Conservation (phyloP, 2,888 invertebrate genomes). For the Elmis aenea region DNA sequence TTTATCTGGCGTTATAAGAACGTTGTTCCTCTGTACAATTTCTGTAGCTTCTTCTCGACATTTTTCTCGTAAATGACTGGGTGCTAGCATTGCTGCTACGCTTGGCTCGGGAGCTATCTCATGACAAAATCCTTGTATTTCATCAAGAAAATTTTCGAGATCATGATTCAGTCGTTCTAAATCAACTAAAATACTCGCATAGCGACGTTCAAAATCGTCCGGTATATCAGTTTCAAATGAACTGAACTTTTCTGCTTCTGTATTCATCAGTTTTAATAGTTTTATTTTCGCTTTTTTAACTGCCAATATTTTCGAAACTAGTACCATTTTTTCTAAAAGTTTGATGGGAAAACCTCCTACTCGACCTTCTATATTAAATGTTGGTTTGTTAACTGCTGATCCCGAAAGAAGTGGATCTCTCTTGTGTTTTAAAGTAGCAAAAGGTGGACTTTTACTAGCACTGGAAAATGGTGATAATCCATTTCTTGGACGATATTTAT, state of each 20-base stretch:
- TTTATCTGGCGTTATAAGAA: conserved; percentile 55
- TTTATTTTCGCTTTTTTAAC: conserved; percentile 78
- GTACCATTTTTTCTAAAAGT: conserved; percentile 80
- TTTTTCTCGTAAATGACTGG: conserved; percentile 81
- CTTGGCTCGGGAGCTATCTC: conserved; percentile 86
- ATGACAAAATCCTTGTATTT: conserved; percentile 77
- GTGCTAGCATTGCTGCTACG: conserved; percentile 80
- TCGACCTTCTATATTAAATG: conserved; percentile 46
- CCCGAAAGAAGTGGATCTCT: conserved; percentile 69
- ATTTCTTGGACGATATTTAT: conserved; percentile 70
- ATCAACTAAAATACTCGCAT: conserved; percentile 82
- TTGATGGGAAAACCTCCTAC: conserved; percentile 81
- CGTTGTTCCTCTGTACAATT: conserved; percentile 70
- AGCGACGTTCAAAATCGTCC: conserved; percentile 85
- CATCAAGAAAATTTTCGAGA: conserved; percentile 77
- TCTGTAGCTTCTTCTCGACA: conserved; percentile 80
- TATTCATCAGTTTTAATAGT: conserved; percentile 79
- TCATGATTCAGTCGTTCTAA: conserved; percentile 88
- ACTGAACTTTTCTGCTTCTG: conserved; percentile 82
- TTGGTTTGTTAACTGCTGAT: conserved; percentile 38
- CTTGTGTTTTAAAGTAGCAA: conserved; percentile 44
- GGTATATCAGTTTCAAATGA: conserved; percentile 74
- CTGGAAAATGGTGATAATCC: conserved; percentile 55
- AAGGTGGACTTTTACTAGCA: conserved; percentile 45
- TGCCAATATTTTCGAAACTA: conserved; percentile 78